Base-by-base conservation (phyloP, 2,797 vertebrate genomes). In the Tadarida brasiliensis region DNA sequence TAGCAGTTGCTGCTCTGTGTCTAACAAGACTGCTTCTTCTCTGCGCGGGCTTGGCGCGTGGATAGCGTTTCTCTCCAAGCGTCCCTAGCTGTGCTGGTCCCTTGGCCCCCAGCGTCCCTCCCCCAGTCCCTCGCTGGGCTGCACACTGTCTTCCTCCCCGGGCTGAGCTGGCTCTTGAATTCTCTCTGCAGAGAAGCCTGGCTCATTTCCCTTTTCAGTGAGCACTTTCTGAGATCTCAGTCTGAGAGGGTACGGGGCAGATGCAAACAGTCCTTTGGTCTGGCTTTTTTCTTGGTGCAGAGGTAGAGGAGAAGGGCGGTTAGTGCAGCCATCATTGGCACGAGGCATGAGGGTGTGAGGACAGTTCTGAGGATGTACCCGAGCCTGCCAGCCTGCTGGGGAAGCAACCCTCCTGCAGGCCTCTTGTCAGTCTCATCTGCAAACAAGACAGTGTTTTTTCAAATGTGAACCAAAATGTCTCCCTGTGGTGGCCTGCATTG, bases 71-170 rank as follows among this genome's bases (percentile, higher is more conserved):
- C 26, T 89, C 70, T 35, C 57, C 7, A 5, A 1, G n/a, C 57
- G 33, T 61, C 33, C 10, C 14, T 0, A 24, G 11, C 54, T 12
- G 16, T 22, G 44, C 47, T 44, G 39, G 39, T 44, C 35, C 3
- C 0, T 5, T 9, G 54, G n/a, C 2, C 47, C n/a, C 30, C 39
- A 10, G 14, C 1, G 3, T 30, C n/a, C 22, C 2, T 0, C 12
- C 35, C 2, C 17, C 19, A 22, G 26, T 59, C 59, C 56, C 33
- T 11, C 4, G 0, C 39, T 12, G 11, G 26, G 33, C 78, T 33
- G 39, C 5, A 44, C 3, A 0, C 35, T 0, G 2, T 47, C 9
- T 51, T 78, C 19, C 39, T 15, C 11, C 80, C 68, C 5, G 0
- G 28, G 51, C 24, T 49, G 11, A 15, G 54, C 28, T 5, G 19